phyloP scores from a whole-genome alignment of 2,888 invertebrate genomes.

The Sinelater perroti region DNA sequence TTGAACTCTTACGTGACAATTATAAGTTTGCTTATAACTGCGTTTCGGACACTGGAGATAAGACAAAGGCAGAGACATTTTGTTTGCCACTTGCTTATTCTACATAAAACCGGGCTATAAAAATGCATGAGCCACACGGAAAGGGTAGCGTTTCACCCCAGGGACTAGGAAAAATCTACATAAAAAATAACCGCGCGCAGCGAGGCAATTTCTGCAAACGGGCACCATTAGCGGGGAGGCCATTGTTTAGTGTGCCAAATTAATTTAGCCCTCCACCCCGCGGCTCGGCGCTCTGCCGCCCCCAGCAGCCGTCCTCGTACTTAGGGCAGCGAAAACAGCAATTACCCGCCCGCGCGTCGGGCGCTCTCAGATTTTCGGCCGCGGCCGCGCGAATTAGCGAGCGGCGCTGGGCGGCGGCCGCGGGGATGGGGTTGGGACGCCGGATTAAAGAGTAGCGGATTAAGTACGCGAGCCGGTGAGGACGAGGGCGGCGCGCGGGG shows the following conservation, averaged over 20 bases:
- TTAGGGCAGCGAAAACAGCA: conserved; percentile 33
- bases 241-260: conserved; percentile 65
- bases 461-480: conserved; percentile 25
- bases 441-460: conserved; percentile 32
- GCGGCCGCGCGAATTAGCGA: too few species aligned
- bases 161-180: conserved; percentile 56
- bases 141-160: conserved; percentile 54
- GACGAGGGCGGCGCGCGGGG: too few species aligned
- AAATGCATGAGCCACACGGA: conserved; percentile 52
- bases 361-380: conserved; percentile 32
- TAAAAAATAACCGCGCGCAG: conserved; percentile 61
- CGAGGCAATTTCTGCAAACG: conserved; percentile 62
- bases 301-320: conserved; percentile 34
- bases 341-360: conserved; percentile 27
- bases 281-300: conserved; percentile 27
- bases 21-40: too few species aligned
- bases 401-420: too few species aligned
- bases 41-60: too few species aligned
- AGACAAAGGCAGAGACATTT: conserved; percentile 40
- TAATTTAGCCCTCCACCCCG: conserved; percentile 59
- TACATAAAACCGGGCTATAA: conserved; percentile 50
- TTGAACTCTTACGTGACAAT: too few species aligned
- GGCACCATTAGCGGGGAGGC: conserved; percentile 62
- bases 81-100: conserved; percentile 41
- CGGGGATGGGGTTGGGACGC: conserved; percentile 2